Evolutionary conservation across 2,797 vertebrate genomes (phyloP).

Genomic region (Sebastes baramenuke): DNA sequence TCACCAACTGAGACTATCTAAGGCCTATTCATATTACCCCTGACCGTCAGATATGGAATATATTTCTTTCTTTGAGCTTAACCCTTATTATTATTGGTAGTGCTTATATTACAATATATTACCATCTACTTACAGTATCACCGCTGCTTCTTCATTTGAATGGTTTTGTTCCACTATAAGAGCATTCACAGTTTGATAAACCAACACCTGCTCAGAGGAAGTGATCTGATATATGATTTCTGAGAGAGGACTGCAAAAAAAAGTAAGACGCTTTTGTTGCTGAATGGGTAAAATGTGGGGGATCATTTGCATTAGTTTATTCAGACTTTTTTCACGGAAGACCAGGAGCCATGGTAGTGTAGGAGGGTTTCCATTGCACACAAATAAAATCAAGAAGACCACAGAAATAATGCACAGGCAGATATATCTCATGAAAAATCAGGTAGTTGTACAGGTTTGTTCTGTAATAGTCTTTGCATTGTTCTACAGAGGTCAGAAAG

Average conservation of each 20-base stretch:
- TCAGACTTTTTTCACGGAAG: not conserved
- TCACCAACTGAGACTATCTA: not conserved
- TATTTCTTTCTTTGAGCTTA: not conserved
- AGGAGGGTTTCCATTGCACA: not conserved
- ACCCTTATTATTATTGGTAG: constrained; percentile 2
- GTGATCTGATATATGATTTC: not conserved
- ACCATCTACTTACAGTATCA: not conserved
- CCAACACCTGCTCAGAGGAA: not conserved
- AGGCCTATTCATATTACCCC: not conserved
- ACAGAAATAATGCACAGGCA: not conserved
- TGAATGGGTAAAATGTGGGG: not conserved
- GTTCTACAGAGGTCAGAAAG: not conserved
- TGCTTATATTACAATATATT: constrained; percentile 23
- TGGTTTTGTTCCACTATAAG: not conserved
- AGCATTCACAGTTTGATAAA: not conserved
- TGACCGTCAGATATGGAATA: not conserved
- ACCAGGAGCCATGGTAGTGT: not conserved
- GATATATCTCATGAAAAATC: no score
- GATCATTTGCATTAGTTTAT: not conserved
- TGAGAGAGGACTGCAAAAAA: not conserved
- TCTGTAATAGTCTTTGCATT: not conserved
- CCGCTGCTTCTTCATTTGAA: not conserved
- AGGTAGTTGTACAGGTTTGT: not conserved
- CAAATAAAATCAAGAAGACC: not conserved
- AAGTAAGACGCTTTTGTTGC: not conserved